These are phyloP conservation scores for Leptothorax acervorum DNA, from an alignment of 2,888 invertebrate species.

Conservation along the genomic window DNA sequence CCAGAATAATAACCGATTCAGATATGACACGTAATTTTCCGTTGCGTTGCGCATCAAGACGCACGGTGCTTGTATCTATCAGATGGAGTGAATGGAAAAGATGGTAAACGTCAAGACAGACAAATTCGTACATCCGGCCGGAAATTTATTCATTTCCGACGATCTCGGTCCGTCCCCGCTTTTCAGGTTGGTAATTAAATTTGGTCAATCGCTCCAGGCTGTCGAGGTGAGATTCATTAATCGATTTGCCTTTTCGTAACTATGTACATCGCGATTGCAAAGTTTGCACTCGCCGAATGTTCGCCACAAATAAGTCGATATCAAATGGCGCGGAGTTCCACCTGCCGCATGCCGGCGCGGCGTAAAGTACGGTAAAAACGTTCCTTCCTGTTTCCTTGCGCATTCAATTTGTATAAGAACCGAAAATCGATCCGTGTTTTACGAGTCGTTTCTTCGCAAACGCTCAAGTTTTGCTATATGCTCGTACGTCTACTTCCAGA, in stretches of 20 bases:
- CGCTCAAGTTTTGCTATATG: background rate
- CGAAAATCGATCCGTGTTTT: conserved; percentile 11
- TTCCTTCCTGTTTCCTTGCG: background rate
- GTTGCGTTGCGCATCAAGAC: background rate
- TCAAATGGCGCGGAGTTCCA: background rate
- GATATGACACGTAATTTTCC: conserved; percentile 9
- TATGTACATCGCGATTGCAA: background rate
- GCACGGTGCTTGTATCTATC: background rate
- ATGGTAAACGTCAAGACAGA: conserved; percentile 10
- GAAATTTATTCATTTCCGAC: conserved; percentile 73
- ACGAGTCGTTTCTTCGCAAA: background rate
- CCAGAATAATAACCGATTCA: background rate
- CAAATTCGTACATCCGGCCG: conserved; percentile 60
- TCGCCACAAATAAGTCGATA: conserved; percentile 9
- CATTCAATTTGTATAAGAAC: conserved; percentile 9
- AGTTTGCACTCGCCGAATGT: conserved; percentile 23
- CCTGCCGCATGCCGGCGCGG: background rate
- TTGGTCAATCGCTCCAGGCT: conserved; percentile 2
- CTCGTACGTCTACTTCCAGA: background rate
- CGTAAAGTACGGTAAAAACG: background rate
- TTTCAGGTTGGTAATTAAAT: conserved; percentile 55
- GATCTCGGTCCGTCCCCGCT: conserved; percentile 1
- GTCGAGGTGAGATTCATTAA: conserved; percentile 29
- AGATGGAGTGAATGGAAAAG: background rate
- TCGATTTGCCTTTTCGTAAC: background rate